These are phyloP conservation scores for Epinephelus lanceolatus DNA, from an alignment of 2,113 vertebrate species.

Conservation along the genomic window DNA sequence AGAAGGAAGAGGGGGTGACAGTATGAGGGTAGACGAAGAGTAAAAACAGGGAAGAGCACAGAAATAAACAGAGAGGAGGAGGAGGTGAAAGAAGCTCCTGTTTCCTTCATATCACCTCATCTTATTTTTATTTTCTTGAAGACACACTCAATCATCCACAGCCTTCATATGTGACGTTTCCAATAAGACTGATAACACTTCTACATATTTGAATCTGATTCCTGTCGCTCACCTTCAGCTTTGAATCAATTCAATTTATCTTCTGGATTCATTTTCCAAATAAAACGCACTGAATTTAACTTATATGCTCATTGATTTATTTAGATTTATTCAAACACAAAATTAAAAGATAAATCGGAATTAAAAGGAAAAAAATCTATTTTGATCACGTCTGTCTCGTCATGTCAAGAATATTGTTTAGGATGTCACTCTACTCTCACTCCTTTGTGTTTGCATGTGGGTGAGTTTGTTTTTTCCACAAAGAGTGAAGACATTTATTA, in stretches of 20 bases:
- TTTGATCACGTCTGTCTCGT: not conserved
- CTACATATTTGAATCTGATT: not conserved
- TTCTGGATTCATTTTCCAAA: slow-evolving; percentile 12
- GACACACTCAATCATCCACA: not conserved
- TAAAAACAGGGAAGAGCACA: not conserved
- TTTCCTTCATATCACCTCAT: not conserved
- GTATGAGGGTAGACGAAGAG: not conserved
- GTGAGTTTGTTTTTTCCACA: not conserved
- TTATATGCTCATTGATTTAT: not conserved
- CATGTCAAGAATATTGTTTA: not conserved
- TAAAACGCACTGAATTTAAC: not conserved
- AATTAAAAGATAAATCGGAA: not conserved
- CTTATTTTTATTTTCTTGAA: not conserved
- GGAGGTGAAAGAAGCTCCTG: not conserved
- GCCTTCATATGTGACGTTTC: not conserved
- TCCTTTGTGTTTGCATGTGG: too few species aligned
- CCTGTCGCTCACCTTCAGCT: not conserved
- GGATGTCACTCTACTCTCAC: not conserved
- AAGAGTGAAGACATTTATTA: not conserved
- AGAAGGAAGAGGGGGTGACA: not conserved
- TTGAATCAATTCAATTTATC: slow-evolving; percentile 11
- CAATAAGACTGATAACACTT: slow-evolving; percentile 15
- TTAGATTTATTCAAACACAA: slow-evolving; percentile 2
- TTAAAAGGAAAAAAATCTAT: not conserved
- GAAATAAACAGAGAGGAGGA: not conserved